Percentiles rank a stretch among this genome's conserved stretches.
These are phyloP conservation scores for Theretra japonica DNA, from an alignment of 2,888 invertebrate genomes.

Conservation along the genomic window DNA sequence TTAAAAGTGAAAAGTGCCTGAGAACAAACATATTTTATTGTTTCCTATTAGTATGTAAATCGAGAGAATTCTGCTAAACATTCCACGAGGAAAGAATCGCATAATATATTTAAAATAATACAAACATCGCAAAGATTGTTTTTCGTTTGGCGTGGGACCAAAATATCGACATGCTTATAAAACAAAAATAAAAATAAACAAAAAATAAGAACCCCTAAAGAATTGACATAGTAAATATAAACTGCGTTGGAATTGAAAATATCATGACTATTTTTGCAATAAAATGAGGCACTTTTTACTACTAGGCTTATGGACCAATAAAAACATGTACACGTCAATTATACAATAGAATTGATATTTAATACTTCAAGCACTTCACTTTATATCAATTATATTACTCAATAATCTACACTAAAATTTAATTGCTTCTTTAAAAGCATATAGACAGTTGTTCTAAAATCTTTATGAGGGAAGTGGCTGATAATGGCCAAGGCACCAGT, in stretches of 20 bases:
- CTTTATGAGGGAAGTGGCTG: not conserved
- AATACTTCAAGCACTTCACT: conserved; percentile 7
- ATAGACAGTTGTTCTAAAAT: not conserved
- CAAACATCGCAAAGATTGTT: too few species aligned
- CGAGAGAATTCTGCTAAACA: too few species aligned
- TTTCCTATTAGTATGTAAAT: not conserved
- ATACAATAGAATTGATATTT: conserved; percentile 55
- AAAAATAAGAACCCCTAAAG: not conserved
- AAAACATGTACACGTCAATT: conserved; percentile 73
- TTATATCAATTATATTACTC: not conserved
- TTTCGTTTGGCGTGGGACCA: not conserved
- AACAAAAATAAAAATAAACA: not conserved
- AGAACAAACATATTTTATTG: not conserved
- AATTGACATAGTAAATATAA: not conserved
- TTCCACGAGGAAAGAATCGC: too few species aligned
- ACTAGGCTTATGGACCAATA: conserved; percentile 66
- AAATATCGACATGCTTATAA: not conserved
- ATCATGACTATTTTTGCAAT: not conserved
- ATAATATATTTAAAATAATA: too few species aligned
- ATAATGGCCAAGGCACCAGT: not conserved
- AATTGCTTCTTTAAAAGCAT: not conserved
- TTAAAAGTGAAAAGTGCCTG: conserved; percentile 16
- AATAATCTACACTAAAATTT: not conserved
- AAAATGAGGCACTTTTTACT: not conserved
- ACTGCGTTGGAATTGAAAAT: not conserved